These are phyloP conservation scores for Poecilia latipinna DNA, from an alignment of 2,113 vertebrate species.

Conservation along the genomic window DNA sequence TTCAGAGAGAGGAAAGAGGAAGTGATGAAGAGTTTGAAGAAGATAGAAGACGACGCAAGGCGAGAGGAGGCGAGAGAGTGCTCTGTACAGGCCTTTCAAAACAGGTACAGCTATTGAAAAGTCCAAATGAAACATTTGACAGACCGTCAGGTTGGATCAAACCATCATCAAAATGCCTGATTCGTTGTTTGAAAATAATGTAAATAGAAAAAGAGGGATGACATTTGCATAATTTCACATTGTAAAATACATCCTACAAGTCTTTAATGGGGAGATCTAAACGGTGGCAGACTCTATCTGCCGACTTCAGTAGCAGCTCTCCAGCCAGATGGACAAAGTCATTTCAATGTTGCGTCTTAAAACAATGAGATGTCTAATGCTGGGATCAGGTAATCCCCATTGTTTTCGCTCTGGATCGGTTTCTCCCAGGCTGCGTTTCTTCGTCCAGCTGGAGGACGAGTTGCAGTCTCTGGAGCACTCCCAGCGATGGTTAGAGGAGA, in stretches of 20 bases:
- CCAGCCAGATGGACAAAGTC: slow-evolving; percentile 17
- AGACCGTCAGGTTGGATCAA: background rate
- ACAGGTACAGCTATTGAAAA: slow-evolving; percentile 76
- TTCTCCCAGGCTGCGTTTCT: slow-evolving; percentile 85
- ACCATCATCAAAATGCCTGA: too few relatives aligned
- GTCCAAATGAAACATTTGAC: background rate
- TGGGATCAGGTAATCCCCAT: slow-evolving; percentile 56
- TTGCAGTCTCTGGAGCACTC: slow-evolving; percentile 91
- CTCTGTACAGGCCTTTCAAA: slow-evolving; percentile 87
- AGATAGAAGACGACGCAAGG: slow-evolving; percentile 85
- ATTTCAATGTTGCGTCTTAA: slow-evolving; percentile 22
- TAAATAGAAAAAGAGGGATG: background rate
- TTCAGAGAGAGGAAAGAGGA: slow-evolving; percentile 87
- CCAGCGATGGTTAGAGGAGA: slow-evolving; percentile 91
- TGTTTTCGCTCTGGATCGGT: slow-evolving; percentile 62
- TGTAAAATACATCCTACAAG: background rate
- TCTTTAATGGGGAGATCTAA: slow-evolving; percentile 8
- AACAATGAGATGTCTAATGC: slow-evolving; percentile 31
- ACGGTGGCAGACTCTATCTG: background rate
- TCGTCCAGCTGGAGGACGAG: slow-evolving; percentile 93
- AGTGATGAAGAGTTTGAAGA: slow-evolving; percentile 86
- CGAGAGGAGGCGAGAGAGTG: slow-evolving; percentile 82
- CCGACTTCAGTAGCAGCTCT: background rate
- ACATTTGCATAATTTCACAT: background rate
- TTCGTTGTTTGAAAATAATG: background rate